A percentile compares a stretch with the other conserved stretches of the same genome.
Evolutionary conservation across 2,797 vertebrate genomes (phyloP).

Genomic region (Rhinichthys osculus): DNA sequence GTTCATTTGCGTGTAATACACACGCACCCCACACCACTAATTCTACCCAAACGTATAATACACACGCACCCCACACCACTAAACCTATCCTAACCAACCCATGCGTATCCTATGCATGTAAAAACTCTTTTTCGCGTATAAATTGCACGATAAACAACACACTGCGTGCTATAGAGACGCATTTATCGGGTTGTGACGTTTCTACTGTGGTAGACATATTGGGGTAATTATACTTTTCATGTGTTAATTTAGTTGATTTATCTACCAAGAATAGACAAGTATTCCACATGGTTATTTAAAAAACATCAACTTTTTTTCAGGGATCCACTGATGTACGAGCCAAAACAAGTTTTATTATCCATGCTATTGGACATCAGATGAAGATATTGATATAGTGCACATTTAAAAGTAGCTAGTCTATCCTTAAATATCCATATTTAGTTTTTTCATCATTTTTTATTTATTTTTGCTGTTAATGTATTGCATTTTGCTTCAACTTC

Average conservation of each 20-base stretch:
- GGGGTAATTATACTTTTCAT: not conserved
- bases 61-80: too few species aligned
- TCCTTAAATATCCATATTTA: not conserved
- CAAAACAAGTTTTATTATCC: not conserved
- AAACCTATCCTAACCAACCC: too few species aligned
- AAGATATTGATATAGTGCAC: not conserved
- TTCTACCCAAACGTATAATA: too few species aligned
- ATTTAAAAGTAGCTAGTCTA: not conserved
- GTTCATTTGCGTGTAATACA: too few species aligned
- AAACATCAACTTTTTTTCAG: not conserved
- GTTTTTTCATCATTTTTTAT: not conserved
- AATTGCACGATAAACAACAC: too few species aligned
- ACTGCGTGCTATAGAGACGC: too few species aligned
- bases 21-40: too few species aligned
- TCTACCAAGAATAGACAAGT: not conserved
- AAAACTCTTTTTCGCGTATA: too few species aligned
- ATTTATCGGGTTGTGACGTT: not conserved
- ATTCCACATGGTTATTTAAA: not conserved
- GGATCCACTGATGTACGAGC: not conserved
- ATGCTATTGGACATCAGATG: not conserved
- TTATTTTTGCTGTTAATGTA: not conserved
- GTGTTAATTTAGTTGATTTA: not conserved
- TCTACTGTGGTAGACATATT: not conserved
- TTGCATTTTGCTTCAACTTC: not conserved
- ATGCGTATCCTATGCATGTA: too few species aligned